phyloP scores from a whole-genome alignment of 2,113 vertebrate species.

The Sterna hirundo region DNA sequence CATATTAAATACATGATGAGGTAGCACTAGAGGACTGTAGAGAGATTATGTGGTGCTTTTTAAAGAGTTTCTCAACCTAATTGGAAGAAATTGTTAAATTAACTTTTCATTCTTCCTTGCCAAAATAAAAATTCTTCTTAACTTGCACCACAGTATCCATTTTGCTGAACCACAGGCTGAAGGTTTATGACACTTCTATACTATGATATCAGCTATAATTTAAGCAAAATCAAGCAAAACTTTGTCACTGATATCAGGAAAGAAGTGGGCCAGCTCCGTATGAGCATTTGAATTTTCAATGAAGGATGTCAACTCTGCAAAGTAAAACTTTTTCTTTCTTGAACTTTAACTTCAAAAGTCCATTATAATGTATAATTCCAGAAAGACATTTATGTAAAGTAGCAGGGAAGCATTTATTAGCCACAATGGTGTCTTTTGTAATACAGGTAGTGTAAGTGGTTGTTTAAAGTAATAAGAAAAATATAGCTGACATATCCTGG shows the following conservation, averaged over 20 bases:
- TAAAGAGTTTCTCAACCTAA: background rate
- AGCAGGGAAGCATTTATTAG: background rate
- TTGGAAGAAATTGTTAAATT: background rate
- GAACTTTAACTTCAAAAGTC: background rate
- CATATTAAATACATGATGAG: background rate
- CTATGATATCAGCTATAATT: background rate
- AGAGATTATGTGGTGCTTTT: background rate
- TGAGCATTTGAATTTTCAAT: background rate
- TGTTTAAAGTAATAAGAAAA: background rate
- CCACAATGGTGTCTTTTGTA: background rate
- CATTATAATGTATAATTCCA: background rate
- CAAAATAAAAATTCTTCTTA: background rate
- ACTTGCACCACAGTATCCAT: background rate
- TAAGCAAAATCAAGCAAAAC: background rate
- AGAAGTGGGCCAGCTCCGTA: too few relatives aligned
- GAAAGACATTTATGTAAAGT: background rate
- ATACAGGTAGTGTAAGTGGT: background rate
- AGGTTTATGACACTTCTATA: background rate
- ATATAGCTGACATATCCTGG: background rate
- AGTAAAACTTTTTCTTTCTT: background rate
- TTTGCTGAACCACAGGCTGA: background rate
- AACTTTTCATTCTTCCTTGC: background rate
- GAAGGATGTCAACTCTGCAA: background rate
- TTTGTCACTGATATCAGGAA: background rate
- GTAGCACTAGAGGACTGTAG: background rate